Conservation (phyloP, 2,113 vertebrate genomes). For the Azemiops feae region DNA sequence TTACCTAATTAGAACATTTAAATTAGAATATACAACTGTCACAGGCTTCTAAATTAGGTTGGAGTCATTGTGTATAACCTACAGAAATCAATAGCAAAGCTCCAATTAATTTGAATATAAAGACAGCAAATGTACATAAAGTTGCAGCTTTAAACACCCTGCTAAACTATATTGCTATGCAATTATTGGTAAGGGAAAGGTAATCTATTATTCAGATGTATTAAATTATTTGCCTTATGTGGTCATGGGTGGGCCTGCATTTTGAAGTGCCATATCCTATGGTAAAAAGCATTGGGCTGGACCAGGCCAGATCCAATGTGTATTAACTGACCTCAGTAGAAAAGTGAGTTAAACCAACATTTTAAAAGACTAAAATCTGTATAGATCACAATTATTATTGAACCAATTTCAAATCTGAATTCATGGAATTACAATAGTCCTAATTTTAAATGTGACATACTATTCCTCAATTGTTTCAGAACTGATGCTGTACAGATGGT, state of each 20-base stretch:
- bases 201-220: not conserved
- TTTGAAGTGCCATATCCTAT: not conserved
- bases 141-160: not conserved
- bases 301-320: not conserved
- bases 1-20: not conserved
- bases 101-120: not conserved
- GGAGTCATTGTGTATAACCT: not conserved
- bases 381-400: not conserved
- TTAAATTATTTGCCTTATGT: not conserved
- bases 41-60: not conserved
- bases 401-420: not conserved
- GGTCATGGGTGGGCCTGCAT: not conserved
- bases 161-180: not conserved
- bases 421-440: not conserved
- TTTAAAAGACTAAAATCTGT: not conserved
- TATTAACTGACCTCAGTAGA: not conserved
- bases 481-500: not conserved
- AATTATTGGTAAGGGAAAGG: not conserved
- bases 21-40: not conserved
- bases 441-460: not conserved
- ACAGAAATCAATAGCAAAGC: not conserved
- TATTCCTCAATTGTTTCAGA: not conserved
- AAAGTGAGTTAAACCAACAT: not conserved
- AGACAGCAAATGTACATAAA: not conserved
- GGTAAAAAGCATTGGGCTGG: not conserved